phyloP scores from a whole-genome alignment of 2,797 vertebrate species.

The Buphagus erythrorhynchus region DNA sequence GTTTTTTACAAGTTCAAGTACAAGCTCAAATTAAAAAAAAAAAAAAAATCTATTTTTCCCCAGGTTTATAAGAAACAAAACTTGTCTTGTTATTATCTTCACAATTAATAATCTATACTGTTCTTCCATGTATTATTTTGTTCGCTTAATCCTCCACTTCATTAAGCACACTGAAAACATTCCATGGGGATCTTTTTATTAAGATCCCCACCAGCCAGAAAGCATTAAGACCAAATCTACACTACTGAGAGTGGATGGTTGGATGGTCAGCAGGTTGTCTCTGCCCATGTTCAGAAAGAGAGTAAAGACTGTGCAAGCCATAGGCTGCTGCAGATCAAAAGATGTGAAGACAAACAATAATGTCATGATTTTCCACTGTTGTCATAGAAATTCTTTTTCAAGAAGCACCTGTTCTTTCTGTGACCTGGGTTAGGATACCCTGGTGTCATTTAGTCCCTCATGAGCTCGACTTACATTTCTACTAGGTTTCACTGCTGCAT shows the following conservation, averaged over 20 bases:
- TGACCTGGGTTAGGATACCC: not conserved
- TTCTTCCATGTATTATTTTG: not conserved
- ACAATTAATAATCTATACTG: not conserved
- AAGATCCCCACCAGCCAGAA: not conserved
- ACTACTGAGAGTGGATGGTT: not conserved
- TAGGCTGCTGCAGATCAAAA: not conserved
- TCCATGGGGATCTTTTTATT: not conserved
- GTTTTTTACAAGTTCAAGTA: not conserved
- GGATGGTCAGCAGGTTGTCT: not conserved
- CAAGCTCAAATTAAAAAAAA: not conserved
- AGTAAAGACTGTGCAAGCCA: not conserved
- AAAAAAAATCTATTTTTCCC: accelerated
- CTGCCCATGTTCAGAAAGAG: not conserved
- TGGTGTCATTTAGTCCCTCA: not conserved
- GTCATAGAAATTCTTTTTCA: not conserved
- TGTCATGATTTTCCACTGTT: not conserved
- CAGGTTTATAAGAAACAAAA: not conserved
- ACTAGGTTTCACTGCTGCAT: not conserved
- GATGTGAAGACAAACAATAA: not conserved
- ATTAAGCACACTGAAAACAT: not conserved
- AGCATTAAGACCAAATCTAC: not conserved
- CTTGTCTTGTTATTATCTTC: not conserved
- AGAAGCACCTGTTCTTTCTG: not conserved
- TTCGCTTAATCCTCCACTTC: not conserved
- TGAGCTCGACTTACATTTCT: not conserved